Percentiles rank a stretch among this genome's conserved stretches.
These are phyloP conservation scores for Gulo gulo DNA, from an alignment of 2,113 vertebrate species.

Conservation along the genomic window DNA sequence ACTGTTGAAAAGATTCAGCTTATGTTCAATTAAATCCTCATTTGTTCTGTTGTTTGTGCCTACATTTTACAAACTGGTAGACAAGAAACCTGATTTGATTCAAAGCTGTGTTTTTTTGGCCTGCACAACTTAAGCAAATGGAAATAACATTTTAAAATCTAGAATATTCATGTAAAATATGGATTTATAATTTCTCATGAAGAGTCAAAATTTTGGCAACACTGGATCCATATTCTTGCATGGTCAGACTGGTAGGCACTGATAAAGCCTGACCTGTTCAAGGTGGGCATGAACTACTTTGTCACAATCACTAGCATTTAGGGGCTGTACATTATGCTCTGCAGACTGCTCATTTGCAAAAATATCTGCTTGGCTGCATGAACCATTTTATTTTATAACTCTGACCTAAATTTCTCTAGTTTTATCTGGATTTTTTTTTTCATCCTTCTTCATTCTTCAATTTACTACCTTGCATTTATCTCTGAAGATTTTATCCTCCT, in stretches of 20 bases:
- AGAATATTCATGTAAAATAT: background rate
- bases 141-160: slow-evolving; percentile 6
- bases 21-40: background rate
- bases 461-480: slow-evolving; percentile 4
- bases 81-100: background rate
- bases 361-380: background rate
- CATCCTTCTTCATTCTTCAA: background rate
- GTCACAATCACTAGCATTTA: too few relatives aligned
- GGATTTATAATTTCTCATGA: background rate
- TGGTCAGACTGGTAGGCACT: background rate
- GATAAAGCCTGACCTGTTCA: background rate
- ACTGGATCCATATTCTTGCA: background rate
- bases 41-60: background rate
- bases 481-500: slow-evolving; percentile 32
- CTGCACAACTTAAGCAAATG: background rate
- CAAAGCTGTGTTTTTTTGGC: slow-evolving; percentile 20
- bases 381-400: slow-evolving; percentile 3
- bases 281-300: background rate
- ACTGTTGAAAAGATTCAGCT: background rate
- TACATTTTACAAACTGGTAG: background rate
- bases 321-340: background rate
- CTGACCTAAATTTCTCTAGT: background rate
- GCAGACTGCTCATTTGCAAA: background rate
- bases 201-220: background rate
- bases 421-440: background rate